Evolutionary conservation across 2,797 vertebrate species (phyloP), one percentile per base, ranked within the genome.

Genomic region (Orientallactaga sibirica): DNA sequence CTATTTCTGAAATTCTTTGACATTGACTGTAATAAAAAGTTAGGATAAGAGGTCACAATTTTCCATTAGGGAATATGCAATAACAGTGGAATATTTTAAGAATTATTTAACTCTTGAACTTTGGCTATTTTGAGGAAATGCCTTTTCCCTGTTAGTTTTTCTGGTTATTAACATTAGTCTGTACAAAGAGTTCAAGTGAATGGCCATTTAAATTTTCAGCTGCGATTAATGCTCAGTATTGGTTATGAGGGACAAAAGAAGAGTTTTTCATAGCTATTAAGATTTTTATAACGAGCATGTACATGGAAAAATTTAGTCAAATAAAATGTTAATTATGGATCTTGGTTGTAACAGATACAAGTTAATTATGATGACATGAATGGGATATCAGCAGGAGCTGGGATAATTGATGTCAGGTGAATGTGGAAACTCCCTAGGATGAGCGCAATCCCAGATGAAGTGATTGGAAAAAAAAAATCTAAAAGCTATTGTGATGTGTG

Each of bases 331-430:
- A 97, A 97, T 96, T 97, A 94, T 96, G 84, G 93, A 96, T 97
- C 19, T 88, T 88, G 76, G 62, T 94, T 95, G 62, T 96, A 92
- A 94, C 82, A 90, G 94, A 92, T 89, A 84, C 61, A 94, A 91
- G 96, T 97, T 97, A 97, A 97, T 97, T 97, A 97, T 97, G 97
- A 97, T 97, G 96, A 97, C 97, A 98, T 98, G 97, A 98, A 97
- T 97, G 97, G 97, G 96, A 94, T 97, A 97, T 86, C 94, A 95
- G 91, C 95, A 94, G 85, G 96, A 96, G 89, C 95, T 96, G 58
- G 91, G 88, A 94, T 98, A 98, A 98, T 97, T 97, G 97, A 98
- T 97, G 96, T 98, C 97, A 97, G 96, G 97, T 97, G 97, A 97
- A 97, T 94, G 93, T 87, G 95, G 96, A 97, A 98, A 97, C 97